These are phyloP conservation scores for Ectemnius cavifrons DNA, from an alignment of 2,888 invertebrate species.

Conservation along the genomic window DNA sequence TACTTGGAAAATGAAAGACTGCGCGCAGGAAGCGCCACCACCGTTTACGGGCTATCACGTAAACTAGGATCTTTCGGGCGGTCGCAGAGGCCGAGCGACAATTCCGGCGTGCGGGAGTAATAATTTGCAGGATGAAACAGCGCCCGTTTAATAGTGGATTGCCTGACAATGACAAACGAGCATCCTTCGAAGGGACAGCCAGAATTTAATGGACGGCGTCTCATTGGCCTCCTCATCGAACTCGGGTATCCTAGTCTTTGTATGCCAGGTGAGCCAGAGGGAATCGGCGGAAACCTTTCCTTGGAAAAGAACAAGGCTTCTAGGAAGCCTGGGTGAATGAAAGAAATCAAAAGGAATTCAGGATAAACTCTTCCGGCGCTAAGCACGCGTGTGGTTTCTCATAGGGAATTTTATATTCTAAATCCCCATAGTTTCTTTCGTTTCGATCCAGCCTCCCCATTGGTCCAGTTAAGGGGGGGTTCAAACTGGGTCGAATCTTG, in stretches of 20 bases:
- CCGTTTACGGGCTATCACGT: conserved; percentile 14
- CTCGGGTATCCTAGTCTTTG: neutral
- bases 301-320: neutral
- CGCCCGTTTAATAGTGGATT: conserved; percentile 48
- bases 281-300: too few species aligned
- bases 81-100: conserved; percentile 32
- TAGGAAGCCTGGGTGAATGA: neutral
- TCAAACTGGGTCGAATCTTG: too few species aligned
- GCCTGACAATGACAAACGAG: conserved; percentile 50
- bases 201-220: conserved; percentile 37
- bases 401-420: too few species aligned
- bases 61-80: conserved; percentile 28
- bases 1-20: too few species aligned
- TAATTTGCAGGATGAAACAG: conserved; percentile 53
- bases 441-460: too few species aligned
- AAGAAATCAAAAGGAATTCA: neutral
- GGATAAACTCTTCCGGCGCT: too few species aligned
- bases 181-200: conserved; percentile 35
- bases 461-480: too few species aligned
- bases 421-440: too few species aligned
- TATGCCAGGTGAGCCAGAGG: neutral
- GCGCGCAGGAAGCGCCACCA: too few species aligned
- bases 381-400: too few species aligned
- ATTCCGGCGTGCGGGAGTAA: conserved; percentile 41
- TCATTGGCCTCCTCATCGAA: conserved; percentile 14